These are phyloP conservation scores for Pachyrhynchus sulphureomaculatus DNA, from an alignment of 1,140 invertebrate species.

Conservation along the genomic window DNA sequence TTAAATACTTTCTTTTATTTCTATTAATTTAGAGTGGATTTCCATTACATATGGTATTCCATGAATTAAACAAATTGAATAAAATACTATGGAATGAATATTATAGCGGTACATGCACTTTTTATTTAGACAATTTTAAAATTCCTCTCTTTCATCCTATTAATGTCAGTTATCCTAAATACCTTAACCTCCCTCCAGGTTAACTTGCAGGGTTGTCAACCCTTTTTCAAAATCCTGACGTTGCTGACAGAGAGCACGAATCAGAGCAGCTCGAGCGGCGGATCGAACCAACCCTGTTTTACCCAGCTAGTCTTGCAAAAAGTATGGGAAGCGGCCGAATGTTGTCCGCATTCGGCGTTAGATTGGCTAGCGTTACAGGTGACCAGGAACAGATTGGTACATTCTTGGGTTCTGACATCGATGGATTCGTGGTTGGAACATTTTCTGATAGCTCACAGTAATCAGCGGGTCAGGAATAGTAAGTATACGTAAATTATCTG, in stretches of 20 bases:
- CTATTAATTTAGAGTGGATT: too few relatives aligned
- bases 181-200: constrained; percentile 28
- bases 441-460: constrained; percentile 81
- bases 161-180: constrained; percentile 3
- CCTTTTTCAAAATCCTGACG: constrained; percentile 89
- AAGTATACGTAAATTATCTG: constrained; percentile 39
- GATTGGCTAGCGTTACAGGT: constrained; percentile 87
- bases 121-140: too few relatives aligned
- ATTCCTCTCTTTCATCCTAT: background rate
- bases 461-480: constrained; percentile 82
- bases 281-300: constrained; percentile 82
- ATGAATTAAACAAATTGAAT: too few relatives aligned
- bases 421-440: constrained; percentile 88
- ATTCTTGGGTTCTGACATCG: constrained; percentile 83
- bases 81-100: too few relatives aligned
- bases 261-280: constrained; percentile 63
- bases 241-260: constrained; percentile 68
- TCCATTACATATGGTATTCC: too few relatives aligned
- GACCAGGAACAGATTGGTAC: constrained; percentile 84
- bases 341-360: constrained; percentile 84
- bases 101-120: too few relatives aligned
- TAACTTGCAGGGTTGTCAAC: constrained; percentile 66
- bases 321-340: constrained; percentile 89
- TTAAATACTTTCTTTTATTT: too few relatives aligned
- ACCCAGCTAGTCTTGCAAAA: constrained; percentile 82